These are phyloP conservation scores for Lycopodina hypogea DNA, from an alignment of 37 sponge, comb jelly and placozoan genomes.

Conservation along the genomic window DNA sequence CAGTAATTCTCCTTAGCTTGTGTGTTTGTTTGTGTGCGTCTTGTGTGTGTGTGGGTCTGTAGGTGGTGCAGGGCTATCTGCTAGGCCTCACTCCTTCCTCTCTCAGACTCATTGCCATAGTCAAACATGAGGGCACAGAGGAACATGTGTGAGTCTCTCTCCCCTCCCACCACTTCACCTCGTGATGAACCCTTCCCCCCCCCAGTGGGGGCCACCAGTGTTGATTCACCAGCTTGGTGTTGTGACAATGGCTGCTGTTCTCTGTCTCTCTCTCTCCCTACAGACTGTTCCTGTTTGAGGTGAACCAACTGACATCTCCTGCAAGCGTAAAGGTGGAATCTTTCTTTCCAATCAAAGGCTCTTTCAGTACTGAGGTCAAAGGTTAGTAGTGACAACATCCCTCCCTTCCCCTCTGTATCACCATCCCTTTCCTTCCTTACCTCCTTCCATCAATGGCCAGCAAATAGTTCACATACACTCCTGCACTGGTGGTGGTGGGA, in stretches of 20 bases:
- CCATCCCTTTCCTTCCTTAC: not conserved
- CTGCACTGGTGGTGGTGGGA: too few relatives aligned
- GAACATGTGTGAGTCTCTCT: conserved; percentile 43
- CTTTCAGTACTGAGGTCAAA: conserved; percentile 29
- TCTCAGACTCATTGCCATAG: conserved; percentile 19
- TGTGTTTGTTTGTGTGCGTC: not conserved
- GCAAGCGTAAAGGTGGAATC: not conserved
- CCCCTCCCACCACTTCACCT: not conserved
- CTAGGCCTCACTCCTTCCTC: conserved; percentile 23
- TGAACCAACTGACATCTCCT: conserved; percentile 1
- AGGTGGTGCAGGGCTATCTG: conserved; percentile 37
- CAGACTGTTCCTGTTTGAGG: conserved; percentile 31
- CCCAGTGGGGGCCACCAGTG: too few relatives aligned
- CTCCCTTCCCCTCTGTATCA: not conserved
- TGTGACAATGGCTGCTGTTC: too few relatives aligned
- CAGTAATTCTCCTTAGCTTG: not conserved
- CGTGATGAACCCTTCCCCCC: too few relatives aligned
- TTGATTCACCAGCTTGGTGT: too few relatives aligned
- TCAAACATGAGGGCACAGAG: conserved; percentile 54
- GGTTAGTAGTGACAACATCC: not conserved
- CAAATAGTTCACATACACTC: not conserved
- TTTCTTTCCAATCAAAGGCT: conserved; percentile 22
- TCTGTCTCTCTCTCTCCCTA: not conserved
- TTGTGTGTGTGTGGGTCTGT: too few relatives aligned
- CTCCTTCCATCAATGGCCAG: not conserved